Conservation (phyloP, 2,888 invertebrate species). For the Carcina quercana region DNA sequence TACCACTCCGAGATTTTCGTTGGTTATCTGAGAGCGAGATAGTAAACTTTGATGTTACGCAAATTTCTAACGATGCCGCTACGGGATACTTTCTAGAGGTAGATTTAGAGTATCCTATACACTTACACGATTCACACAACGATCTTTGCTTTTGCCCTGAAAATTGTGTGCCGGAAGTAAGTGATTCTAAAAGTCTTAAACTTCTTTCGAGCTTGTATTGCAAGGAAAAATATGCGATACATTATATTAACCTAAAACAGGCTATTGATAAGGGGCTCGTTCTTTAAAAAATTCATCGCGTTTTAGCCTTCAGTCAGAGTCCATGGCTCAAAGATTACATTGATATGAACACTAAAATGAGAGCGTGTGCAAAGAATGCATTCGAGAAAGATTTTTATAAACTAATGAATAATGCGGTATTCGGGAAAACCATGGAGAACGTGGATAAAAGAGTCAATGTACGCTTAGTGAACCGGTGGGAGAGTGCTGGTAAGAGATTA, state of each 20-base stretch:
- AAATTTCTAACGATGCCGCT: no score
- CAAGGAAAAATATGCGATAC: constrained; percentile 9
- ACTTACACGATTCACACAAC: constrained; percentile 10
- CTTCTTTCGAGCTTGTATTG: background rate
- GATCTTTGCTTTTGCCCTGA: constrained; percentile 11
- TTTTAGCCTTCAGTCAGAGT: constrained; percentile 29
- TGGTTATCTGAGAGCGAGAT: no score
- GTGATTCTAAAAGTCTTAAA: no score
- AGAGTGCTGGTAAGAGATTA: constrained; percentile 17
- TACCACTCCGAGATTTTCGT: background rate
- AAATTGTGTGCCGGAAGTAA: no score
- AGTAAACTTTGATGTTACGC: no score
- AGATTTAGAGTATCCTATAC: constrained; percentile 9
- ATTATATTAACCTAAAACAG: constrained; percentile 10
- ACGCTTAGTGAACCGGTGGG: constrained; percentile 29
- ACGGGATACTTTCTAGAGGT: constrained; percentile 13
- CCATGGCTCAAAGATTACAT: constrained; percentile 37
- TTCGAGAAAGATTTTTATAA: constrained; percentile 43
- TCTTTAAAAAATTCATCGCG: constrained; percentile 1
- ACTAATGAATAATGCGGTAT: constrained; percentile 38
- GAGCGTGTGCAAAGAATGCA: constrained; percentile 24
- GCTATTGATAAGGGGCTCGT: background rate
- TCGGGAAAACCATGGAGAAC: constrained; percentile 38
- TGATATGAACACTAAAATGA: constrained; percentile 33
- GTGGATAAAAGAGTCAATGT: constrained; percentile 28